A percentile compares a stretch with the other conserved stretches of the same genome.
These are phyloP conservation scores for Geopemphigus sp. DNA, from an alignment of 1,140 invertebrate genomes.

Conservation along the genomic window DNA sequence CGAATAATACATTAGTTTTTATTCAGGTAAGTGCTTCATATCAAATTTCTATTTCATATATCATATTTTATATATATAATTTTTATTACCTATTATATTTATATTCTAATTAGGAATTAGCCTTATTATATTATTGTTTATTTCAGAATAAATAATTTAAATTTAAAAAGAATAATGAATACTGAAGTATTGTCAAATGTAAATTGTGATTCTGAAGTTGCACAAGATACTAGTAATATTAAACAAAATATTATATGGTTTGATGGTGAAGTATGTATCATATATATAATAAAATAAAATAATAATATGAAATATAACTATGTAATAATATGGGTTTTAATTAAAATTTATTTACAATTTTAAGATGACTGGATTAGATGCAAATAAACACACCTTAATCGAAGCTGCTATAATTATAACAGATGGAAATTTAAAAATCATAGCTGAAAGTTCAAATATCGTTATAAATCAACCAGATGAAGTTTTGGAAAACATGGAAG, in stretches of 20 bases:
- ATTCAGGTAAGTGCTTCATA: no score
- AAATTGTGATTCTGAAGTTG: not conserved
- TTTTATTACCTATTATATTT: not conserved
- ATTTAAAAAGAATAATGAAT: slow-evolving; percentile 12
- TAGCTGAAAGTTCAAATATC: slow-evolving; percentile 75
- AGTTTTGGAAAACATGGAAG: slow-evolving; percentile 74
- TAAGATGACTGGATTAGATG: slow-evolving; percentile 78
- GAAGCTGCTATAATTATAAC: slow-evolving; percentile 88
- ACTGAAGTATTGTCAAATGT: not conserved
- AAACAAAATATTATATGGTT: slow-evolving; percentile 36
- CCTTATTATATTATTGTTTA: not conserved
- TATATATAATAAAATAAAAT: not conserved
- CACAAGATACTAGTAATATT: not conserved
- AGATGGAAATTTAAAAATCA: slow-evolving; percentile 73
- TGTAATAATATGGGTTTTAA: not conserved
- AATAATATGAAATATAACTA: not conserved
- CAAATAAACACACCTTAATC: slow-evolving; percentile 74
- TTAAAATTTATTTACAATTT: slow-evolving; percentile 55
- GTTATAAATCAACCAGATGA: slow-evolving; percentile 76
- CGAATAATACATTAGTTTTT: not conserved
- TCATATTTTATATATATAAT: not conserved
- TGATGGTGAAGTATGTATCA: slow-evolving; percentile 34
- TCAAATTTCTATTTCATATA: no score
- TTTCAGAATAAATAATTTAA: not conserved
- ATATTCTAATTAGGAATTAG: not conserved